Evolutionary conservation across 2,113 vertebrate species (phyloP).

Genomic region (Genyomyrus donnyi): DNA sequence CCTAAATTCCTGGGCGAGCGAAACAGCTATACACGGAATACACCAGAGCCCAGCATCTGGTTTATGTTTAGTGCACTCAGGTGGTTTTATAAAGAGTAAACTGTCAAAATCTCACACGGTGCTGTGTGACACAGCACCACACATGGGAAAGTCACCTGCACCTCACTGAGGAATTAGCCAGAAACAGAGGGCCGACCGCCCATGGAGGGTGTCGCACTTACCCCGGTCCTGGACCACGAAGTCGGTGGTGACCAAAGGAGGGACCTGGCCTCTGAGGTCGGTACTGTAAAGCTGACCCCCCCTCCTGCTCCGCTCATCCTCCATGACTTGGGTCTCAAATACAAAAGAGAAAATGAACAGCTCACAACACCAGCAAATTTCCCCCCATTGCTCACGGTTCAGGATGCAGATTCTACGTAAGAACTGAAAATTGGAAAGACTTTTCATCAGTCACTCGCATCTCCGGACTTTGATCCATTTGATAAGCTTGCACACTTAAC

Average conservation of each 20-base stretch:
- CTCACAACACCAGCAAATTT: neutral
- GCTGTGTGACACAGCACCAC: neutral
- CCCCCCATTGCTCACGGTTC: neutral
- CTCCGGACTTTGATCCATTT: neutral
- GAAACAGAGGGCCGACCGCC: neutral
- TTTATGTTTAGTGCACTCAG: neutral
- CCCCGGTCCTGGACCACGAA: slow-evolving; percentile 88
- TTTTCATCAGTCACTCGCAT: neutral
- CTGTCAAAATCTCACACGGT: neutral
- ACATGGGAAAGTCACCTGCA: neutral
- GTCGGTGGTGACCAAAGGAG: slow-evolving; percentile 86
- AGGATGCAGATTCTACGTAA: neutral
- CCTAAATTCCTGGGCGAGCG: neutral
- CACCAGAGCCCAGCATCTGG: neutral
- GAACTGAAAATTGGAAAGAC: neutral
- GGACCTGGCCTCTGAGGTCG: slow-evolving; percentile 80
- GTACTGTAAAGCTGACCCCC: slow-evolving; percentile 74
- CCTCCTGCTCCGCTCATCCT: slow-evolving; percentile 68
- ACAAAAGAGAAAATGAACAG: neutral
- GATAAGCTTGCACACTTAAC: neutral
- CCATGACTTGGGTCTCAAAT: slow-evolving; percentile 83
- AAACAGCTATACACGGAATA: neutral
- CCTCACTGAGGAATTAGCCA: neutral
- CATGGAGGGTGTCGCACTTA: slow-evolving; percentile 38
- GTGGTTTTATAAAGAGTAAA: neutral